Evolutionary conservation across 1,140 invertebrate species (phyloP).

Genomic region (Camponotus floridanus): DNA sequence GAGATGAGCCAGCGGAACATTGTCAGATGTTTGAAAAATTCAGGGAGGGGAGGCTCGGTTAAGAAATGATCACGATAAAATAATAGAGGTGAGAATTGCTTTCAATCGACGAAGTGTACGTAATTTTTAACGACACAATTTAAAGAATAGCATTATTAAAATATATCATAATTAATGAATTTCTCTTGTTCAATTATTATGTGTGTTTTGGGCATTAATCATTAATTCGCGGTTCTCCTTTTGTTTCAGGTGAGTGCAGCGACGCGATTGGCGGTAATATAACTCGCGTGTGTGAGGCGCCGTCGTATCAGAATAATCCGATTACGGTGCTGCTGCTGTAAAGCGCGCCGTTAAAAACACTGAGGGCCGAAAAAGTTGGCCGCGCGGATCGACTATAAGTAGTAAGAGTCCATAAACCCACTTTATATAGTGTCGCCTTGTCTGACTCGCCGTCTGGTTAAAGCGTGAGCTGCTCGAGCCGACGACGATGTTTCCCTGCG

Average conservation of each 20-base stretch:
- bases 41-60: not conserved
- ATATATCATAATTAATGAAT: not conserved
- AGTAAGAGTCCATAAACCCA: constrained; percentile 42
- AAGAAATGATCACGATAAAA: not conserved
- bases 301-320: constrained; percentile 50
- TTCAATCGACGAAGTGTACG: too few relatives aligned
- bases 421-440: constrained; percentile 41
- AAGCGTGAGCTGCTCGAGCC: not conserved
- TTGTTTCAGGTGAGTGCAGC: constrained; percentile 38
- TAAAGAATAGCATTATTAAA: not conserved
- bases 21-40: constrained; percentile 8
- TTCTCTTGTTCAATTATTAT: not conserved
- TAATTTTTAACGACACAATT: not conserved
- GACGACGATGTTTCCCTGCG: not conserved
- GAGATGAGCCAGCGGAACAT: not conserved
- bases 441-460: constrained; percentile 36
- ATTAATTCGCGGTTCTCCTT: not conserved
- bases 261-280: not conserved
- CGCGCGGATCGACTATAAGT: constrained; percentile 43
- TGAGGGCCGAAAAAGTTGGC: constrained; percentile 36
- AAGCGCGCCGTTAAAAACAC: constrained; percentile 47
- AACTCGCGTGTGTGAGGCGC: not conserved
- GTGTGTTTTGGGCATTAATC: not conserved
- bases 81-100: not conserved
- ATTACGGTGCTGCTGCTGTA: constrained; percentile 34